These are phyloP conservation scores for Paraescarpia echinospica DNA, from an alignment of 1,140 invertebrate genomes.

Conservation along the genomic window DNA sequence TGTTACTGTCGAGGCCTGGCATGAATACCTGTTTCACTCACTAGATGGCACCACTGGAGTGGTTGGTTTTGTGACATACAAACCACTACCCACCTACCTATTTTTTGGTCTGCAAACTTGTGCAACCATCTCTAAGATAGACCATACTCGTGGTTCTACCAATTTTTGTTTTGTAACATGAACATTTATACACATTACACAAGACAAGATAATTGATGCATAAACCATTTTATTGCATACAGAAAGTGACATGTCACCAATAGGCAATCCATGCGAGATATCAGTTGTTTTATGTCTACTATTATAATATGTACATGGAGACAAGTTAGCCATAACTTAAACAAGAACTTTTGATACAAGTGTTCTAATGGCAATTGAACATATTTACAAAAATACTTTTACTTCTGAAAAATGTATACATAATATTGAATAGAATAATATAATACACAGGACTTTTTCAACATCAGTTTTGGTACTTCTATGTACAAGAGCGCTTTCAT, in stretches of 20 bases:
- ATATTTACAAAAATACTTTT: not conserved
- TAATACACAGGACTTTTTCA: too few relatives aligned
- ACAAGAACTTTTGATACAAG: not conserved
- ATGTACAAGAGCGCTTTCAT: not conserved
- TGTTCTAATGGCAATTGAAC: not conserved
- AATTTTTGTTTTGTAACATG: too few relatives aligned
- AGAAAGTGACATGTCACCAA: not conserved
- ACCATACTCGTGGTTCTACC: too few relatives aligned
- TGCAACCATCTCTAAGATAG: too few relatives aligned
- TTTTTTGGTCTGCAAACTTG: too few relatives aligned
- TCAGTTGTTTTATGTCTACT: not conserved
- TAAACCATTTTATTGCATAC: not conserved
- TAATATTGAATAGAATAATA: not conserved
- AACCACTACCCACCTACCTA: too few relatives aligned
- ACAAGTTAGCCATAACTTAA: not conserved
- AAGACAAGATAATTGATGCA: not conserved
- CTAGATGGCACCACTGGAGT: too few relatives aligned
- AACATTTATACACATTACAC: not conserved
- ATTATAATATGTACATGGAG: not conserved
- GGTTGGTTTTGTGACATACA: too few relatives aligned
- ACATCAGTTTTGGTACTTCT: not conserved
- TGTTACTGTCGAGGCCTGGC: too few relatives aligned
- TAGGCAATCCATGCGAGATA: not conserved
- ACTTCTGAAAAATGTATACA: not conserved
- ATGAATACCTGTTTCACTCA: too few relatives aligned